phyloP scores from a whole-genome alignment of 2,888 invertebrate genomes.

The Drosophila kanekoi region DNA sequence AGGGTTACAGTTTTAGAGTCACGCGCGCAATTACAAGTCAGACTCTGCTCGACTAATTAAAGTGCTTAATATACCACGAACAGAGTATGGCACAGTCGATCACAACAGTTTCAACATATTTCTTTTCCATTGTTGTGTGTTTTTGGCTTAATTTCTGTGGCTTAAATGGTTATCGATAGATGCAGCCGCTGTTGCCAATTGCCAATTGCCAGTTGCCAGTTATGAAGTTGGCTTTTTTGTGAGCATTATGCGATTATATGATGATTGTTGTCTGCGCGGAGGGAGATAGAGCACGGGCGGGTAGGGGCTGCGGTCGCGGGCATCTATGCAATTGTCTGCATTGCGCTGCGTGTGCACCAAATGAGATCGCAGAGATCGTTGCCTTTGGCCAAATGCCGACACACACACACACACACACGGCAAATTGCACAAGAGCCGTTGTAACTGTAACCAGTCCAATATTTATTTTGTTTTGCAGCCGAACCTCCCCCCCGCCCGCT shows the following conservation, averaged over 20 bases:
- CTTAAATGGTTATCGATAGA: slow-evolving; percentile 68
- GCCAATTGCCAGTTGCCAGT: slow-evolving; percentile 2
- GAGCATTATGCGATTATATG: slow-evolving; percentile 56
- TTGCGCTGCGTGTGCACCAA: slow-evolving; percentile 48
- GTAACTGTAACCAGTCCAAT: slow-evolving; percentile 30
- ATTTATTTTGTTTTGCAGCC: background rate
- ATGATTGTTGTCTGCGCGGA: slow-evolving; percentile 8
- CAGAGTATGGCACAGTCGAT: background rate
- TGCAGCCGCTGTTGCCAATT: background rate
- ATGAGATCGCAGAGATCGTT: slow-evolving; percentile 32
- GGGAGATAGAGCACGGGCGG: background rate
- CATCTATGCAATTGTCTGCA: slow-evolving; percentile 40
- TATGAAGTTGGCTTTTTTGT: slow-evolving; percentile 39
- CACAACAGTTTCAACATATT: background rate
- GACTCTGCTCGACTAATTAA: background rate
- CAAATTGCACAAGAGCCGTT: slow-evolving; percentile 44
- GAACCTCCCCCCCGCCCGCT: too few relatives aligned
- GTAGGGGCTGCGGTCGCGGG: background rate
- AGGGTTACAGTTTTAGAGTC: too few relatives aligned
- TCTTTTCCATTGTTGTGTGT: slow-evolving; percentile 17
- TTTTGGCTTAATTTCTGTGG: slow-evolving; percentile 59
- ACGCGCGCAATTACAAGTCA: too few relatives aligned
- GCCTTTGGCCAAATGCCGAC: slow-evolving; percentile 55
- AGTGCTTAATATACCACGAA: background rate
- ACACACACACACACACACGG: slow-evolving; percentile 54